phyloP scores from a whole-genome alignment of 2,888 invertebrate species.

The Aphidoletes aphidimyza region DNA sequence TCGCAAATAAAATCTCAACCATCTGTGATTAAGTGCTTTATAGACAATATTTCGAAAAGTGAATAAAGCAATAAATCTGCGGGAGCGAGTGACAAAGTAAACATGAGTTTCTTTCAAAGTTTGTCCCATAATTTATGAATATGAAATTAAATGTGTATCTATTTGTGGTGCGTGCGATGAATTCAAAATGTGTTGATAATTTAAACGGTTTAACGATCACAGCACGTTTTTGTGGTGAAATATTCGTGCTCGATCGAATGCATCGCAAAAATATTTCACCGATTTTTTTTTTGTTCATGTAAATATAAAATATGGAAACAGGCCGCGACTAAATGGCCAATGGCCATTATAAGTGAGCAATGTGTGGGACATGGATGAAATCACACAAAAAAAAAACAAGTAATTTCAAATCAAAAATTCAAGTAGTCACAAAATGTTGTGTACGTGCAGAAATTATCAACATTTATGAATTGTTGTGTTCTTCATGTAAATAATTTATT shows the following conservation, averaged over 20 bases:
- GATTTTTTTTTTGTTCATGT: neutral
- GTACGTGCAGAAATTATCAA: conserved; percentile 41
- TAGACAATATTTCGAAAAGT: too few species aligned
- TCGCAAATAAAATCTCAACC: too few species aligned
- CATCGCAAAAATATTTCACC: neutral
- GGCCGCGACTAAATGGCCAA: neutral
- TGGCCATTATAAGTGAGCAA: neutral
- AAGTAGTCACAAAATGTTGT: neutral
- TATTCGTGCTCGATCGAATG: neutral
- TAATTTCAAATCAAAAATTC: neutral
- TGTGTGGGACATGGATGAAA: too few species aligned
- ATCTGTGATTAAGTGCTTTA: too few species aligned
- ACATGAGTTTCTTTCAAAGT: neutral
- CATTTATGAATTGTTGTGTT: conserved; percentile 6
- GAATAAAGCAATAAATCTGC: too few species aligned
- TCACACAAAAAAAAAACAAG: too few species aligned
- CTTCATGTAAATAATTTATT: conserved; percentile 17
- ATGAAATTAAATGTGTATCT: conserved; percentile 38
- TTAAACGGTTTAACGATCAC: neutral
- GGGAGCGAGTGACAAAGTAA: neutral
- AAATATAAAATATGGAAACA: neutral
- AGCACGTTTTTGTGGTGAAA: neutral
- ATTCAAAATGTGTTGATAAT: neutral
- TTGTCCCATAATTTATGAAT: neutral
- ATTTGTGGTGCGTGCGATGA: neutral